Evolutionary conservation across 2,113 vertebrate species (phyloP).

Genomic region (Phalacrocorax carbo): DNA sequence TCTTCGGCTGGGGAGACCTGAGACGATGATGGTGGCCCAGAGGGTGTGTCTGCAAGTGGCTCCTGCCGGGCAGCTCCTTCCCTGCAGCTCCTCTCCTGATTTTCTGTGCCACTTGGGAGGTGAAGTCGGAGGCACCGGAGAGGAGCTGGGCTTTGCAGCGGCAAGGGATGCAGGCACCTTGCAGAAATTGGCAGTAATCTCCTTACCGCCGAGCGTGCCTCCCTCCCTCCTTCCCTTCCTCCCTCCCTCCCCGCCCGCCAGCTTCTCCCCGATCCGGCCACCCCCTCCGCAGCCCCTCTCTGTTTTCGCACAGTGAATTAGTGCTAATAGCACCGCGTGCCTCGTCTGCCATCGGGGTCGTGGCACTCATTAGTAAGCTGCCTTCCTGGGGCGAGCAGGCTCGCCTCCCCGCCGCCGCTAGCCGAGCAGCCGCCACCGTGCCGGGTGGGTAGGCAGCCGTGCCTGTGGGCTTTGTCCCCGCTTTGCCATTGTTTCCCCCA

Average conservation of each 20-base stretch:
- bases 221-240: neutral
- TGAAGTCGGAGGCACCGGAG: neutral
- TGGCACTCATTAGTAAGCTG: neutral
- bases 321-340: neutral
- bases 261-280: neutral
- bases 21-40: neutral
- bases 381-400: neutral
- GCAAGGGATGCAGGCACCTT: neutral
- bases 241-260: neutral
- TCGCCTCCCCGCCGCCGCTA: fast-evolving
- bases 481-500: neutral
- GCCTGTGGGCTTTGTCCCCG: neutral
- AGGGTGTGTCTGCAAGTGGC: neutral
- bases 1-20: neutral
- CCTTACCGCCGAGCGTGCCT: fast-evolving
- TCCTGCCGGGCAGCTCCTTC: neutral
- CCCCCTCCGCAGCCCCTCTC: neutral
- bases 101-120: neutral
- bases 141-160: neutral
- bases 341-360: neutral
- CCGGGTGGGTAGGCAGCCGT: neutral
- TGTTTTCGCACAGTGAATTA: neutral
- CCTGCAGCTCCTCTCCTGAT: neutral
- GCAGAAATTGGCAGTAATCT: neutral
- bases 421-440: neutral